Conservation (phyloP, 2,113 vertebrate species). For the Xenopus laevis region DNA sequence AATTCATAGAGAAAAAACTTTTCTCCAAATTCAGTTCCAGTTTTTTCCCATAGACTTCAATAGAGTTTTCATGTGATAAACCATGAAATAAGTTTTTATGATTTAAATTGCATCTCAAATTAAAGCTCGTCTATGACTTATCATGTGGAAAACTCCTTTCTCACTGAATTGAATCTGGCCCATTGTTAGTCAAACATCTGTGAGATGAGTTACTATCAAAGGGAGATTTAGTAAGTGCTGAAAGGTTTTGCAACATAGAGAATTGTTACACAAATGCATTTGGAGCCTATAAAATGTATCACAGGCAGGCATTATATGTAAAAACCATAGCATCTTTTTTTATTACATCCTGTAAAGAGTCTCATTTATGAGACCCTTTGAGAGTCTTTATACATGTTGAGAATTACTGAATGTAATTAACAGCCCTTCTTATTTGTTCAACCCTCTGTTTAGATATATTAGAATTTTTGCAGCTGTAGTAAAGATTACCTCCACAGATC, state of each 20-base stretch:
- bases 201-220: background rate
- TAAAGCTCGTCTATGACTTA: no score
- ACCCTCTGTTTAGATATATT: constrained; percentile 24
- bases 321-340: constrained; percentile 9
- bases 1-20: no score
- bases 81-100: no score
- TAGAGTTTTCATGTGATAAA: no score
- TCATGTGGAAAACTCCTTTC: no score
- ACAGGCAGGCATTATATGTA: constrained; percentile 4
- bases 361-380: constrained; percentile 24
- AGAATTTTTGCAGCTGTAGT: constrained; percentile 30
- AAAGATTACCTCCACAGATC: constrained; percentile 27
- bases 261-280: constrained; percentile 5
- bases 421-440: background rate
- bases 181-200: constrained; percentile 12
- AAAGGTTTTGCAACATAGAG: constrained; percentile 22
- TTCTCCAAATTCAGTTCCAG: no score
- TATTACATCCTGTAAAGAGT: constrained; percentile 19
- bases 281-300: constrained; percentile 11
- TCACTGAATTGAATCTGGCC: no score
- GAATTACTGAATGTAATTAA: constrained; percentile 40
- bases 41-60: no score
- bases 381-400: constrained; percentile 34
- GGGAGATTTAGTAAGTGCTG: constrained; percentile 6
- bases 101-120: no score